Base-by-base conservation (phyloP, 2,797 vertebrate species). In the Pangasius krempfi region DNA sequence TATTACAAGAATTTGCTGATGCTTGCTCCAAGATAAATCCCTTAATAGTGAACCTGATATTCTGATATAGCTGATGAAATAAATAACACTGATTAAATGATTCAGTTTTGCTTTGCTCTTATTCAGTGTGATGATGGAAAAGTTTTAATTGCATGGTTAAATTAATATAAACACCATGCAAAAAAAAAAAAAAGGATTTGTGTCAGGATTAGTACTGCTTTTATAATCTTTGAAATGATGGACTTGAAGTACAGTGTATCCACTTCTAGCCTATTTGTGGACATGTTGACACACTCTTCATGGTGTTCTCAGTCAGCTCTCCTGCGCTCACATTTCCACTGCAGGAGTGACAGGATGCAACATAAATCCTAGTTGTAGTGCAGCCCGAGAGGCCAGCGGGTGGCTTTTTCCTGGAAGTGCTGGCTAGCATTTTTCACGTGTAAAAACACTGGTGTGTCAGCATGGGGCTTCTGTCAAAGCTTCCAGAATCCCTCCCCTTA, bases 371-470 rank as follows among this genome's bases (percentile, higher is more conserved):
- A 80, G 1, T 50, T 52, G 89, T 76, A 54, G 79, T 68, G 5
- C 58, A 86, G 87, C 54, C 89, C 56, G 20, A 56, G 82, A 82
- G 75, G 81, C 86, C 82, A 82, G 80, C n/a, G 52, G 64, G 58
- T 84, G 70, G 66, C 86, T 70, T 86, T 82, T 92, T 92, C 92
- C 91, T 89, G 88, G 92, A 92, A 92, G 84, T 85, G 75, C 70
- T 83, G 75, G 60, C 87, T 82, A 78, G 33, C 52, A 86, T 90
- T 75, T 87, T 91, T 90, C 52, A n/a, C 54, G 62, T 72, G 88
- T 79, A 88, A 85, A 64, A 44, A 47, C 37, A n/a, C 40, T 80
- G 27, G 76, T 76, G 66, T 90, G 85, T 58, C 88, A 89, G 89
- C 56, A 68, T 47, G 16, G 66, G 60, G 20, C 78, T 84, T 78